Percentiles rank a stretch among this genome's conserved stretches.
Conservation (phyloP, 2,797 vertebrate genomes). For the Tolypeutes matacus region DNA sequence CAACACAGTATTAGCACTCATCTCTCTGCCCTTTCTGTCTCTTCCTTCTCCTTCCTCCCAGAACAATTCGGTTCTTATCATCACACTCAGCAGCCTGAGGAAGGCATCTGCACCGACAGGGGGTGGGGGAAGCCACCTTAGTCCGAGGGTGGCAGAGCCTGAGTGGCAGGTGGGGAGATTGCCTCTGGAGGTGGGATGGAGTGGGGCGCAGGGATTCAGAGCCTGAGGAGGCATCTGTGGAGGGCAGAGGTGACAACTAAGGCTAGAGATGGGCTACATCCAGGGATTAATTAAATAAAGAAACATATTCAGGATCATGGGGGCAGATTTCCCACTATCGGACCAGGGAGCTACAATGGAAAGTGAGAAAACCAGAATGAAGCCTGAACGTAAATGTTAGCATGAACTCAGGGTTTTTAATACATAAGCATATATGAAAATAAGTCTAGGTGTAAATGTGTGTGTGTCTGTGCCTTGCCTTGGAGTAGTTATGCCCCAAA, state of each 20-base stretch:
- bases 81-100: neutral
- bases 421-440: neutral
- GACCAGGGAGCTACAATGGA: neutral
- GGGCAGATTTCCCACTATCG: neutral
- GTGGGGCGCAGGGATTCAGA: neutral
- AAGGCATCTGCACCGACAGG: no score
- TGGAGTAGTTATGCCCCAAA: neutral
- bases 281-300: neutral
- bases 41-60: neutral
- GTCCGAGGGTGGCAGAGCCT: neutral
- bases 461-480: neutral
- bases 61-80: neutral
- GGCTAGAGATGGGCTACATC: neutral
- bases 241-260: accelerated
- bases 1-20: neutral
- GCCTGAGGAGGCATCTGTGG: no score
- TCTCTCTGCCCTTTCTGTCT: neutral
- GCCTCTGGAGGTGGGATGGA: no score
- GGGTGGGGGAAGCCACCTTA: accelerated
- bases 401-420: neutral
- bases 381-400: neutral
- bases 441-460: accelerated
- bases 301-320: neutral
- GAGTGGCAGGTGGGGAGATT: accelerated
- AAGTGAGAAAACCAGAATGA: neutral